These are phyloP conservation scores for Macropis europaea DNA, from an alignment of 2,888 invertebrate species.

Conservation along the genomic window DNA sequence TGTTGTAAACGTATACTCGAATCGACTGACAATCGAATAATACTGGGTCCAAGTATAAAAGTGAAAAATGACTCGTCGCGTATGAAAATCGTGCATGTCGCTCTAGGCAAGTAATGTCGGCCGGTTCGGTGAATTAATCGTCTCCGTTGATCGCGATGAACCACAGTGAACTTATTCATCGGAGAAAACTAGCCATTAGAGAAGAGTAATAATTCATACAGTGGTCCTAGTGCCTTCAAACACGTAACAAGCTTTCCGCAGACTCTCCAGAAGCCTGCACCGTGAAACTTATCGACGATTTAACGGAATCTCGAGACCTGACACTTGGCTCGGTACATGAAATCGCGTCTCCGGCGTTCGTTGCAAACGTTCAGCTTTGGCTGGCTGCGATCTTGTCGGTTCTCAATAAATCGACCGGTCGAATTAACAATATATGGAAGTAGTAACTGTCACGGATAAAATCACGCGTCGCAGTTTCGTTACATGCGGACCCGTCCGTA, in stretches of 20 bases:
- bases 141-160: slow-evolving; percentile 45
- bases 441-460: background rate
- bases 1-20: background rate
- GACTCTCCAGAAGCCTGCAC: background rate
- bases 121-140: background rate
- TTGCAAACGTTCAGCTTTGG: background rate
- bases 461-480: background rate
- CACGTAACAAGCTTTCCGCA: background rate
- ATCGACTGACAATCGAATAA: slow-evolving; percentile 22
- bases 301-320: background rate
- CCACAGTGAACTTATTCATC: slow-evolving; percentile 16
- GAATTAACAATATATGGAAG: slow-evolving; percentile 21
- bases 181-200: background rate
- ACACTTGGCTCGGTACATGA: background rate
- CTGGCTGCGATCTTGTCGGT: background rate
- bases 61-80: slow-evolving; percentile 57
- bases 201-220: slow-evolving; percentile 8
- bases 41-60: slow-evolving; percentile 62
- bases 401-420: background rate
- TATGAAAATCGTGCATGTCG: background rate
- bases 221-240: slow-evolving; percentile 43
- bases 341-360: background rate
- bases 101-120: background rate
- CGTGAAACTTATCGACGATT: background rate
- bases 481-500: background rate